These are phyloP conservation scores for Metellina segmentata DNA, from an alignment of 2,888 invertebrate genomes.

Conservation along the genomic window DNA sequence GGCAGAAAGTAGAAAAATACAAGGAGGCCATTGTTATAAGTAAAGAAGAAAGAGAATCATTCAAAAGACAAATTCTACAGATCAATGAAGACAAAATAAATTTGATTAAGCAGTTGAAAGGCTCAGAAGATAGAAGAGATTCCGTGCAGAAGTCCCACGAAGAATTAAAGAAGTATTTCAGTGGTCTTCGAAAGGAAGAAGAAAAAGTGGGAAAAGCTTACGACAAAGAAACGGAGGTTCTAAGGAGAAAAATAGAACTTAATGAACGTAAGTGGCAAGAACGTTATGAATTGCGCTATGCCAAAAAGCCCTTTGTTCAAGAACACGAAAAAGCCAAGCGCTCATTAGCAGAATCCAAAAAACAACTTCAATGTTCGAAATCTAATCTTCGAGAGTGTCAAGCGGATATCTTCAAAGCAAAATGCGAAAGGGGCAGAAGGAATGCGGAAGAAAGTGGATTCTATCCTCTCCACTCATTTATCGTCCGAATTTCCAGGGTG, in stretches of 20 bases:
- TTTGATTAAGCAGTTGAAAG: constrained; percentile 14
- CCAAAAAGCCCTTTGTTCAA: constrained; percentile 31
- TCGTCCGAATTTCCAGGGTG: constrained; percentile 27
- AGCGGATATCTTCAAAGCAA: constrained; percentile 55
- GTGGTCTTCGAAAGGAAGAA: constrained; percentile 2
- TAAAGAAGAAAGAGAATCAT: constrained; percentile 6
- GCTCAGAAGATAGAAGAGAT: constrained; percentile 9
- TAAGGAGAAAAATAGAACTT: background rate
- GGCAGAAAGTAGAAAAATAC: constrained; percentile 20
- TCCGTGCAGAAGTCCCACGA: constrained; percentile 22
- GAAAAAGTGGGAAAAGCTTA: background rate
- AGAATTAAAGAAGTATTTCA: constrained; percentile 1
- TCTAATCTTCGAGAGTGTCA: constrained; percentile 48
- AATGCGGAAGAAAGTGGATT: constrained; percentile 63
- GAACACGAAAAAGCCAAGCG: constrained; percentile 13
- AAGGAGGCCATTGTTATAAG: background rate
- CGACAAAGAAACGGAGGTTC: background rate
- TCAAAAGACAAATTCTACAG: background rate
- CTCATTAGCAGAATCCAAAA: constrained; percentile 17
- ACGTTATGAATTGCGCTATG: constrained; percentile 38
- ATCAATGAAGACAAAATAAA: constrained; percentile 18
- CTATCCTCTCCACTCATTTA: constrained; percentile 53
- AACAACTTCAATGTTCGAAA: constrained; percentile 6
- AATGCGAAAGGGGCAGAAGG: constrained; percentile 61
- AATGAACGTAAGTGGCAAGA: constrained; percentile 52